Conservation (phyloP, 2,888 invertebrate species). For the Drosophila siamana region DNA sequence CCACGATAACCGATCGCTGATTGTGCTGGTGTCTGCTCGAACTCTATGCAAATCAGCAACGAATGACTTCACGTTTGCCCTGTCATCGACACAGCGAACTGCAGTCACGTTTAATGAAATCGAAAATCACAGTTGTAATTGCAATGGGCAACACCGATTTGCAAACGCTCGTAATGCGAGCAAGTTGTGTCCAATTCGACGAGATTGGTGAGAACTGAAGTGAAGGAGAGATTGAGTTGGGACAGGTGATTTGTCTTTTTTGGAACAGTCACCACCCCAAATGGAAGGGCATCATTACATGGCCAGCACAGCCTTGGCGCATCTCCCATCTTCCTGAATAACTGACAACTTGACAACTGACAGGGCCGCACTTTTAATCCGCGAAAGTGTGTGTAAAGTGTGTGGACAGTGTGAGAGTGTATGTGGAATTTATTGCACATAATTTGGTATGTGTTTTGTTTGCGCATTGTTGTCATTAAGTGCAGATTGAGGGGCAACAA, state of each 20-base stretch:
- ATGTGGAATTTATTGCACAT: constrained; percentile 71
- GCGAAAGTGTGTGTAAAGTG: constrained; percentile 10
- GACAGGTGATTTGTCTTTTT: constrained; percentile 72
- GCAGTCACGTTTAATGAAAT: constrained; percentile 72
- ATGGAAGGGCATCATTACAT: constrained; percentile 45
- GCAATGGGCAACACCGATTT: constrained; percentile 49
- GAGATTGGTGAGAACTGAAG: constrained; percentile 7
- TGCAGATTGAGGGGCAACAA: constrained; percentile 48
- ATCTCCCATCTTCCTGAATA: constrained; percentile 2
- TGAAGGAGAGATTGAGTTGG: constrained; percentile 24
- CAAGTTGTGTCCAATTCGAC: constrained; percentile 9
- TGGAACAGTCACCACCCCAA: constrained; percentile 66
- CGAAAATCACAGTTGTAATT: constrained; percentile 70
- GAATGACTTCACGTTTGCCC: constrained; percentile 14
- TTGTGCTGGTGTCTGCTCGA: constrained; percentile 22
- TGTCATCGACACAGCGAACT: constrained; percentile 42
- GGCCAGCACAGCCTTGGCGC: constrained; percentile 21
- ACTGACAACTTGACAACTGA: constrained; percentile 67
- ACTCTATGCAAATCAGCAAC: constrained; percentile 65
- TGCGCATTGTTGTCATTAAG: constrained; percentile 79
- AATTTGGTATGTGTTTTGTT: constrained; percentile 79
- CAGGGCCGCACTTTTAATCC: constrained; percentile 59
- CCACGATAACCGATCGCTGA: constrained; percentile 64
- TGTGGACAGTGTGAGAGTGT: constrained; percentile 5
- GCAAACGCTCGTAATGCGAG: constrained; percentile 66